Base-by-base conservation (phyloP, 1,140 invertebrate genomes). In the Rhynchophorus ferrugineus region DNA sequence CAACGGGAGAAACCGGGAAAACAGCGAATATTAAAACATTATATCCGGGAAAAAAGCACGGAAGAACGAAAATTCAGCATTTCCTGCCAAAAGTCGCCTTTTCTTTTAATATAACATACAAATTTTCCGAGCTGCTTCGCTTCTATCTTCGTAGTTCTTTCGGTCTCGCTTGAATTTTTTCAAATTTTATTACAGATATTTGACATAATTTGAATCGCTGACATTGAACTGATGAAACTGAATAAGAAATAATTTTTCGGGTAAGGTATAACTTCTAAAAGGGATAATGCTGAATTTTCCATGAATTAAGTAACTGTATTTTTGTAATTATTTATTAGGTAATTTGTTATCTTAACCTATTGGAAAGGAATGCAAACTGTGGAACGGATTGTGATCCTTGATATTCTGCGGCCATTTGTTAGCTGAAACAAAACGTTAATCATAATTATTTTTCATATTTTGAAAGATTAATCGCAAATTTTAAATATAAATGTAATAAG, bases 321-420 rank as follows among this genome's bases (percentile, higher is more conserved):
- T n/a, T n/a, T n/a, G n/a, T n/a, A n/a, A n/a, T n/a, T n/a, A n/a
- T n/a, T n/a, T n/a, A n/a, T n/a, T n/a, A n/a, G n/a, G n/a, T n/a
- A n/a, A n/a, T n/a, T n/a, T n/a, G n/a, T n/a, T n/a, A 5, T 11
- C n/a, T 18, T 20, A 51, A 18, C 19, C 24, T 64, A 59, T 66
- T 47, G 64, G 64, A 42, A 63, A 51, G 29, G 62, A 63, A 48
- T 67, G 66, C 52, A 62, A 49, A 38, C 49, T 57, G 47, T 64
- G 59, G 46, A 60, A 65, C 37, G 61, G 55, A 49, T 60, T 61
- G 35, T 54, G 62, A 19, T 66, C 67, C 58, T 64, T 69, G 38
- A 62, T 57, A 57, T 59, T 62, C 36, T 58, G 54, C 49, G 62
- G 61, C 67, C 67, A 69, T 66, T 67, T 69, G 64, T 69, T 69